These are phyloP conservation scores for Zaprionus bogoriensis DNA, from an alignment of 2,888 invertebrate genomes.

Conservation along the genomic window DNA sequence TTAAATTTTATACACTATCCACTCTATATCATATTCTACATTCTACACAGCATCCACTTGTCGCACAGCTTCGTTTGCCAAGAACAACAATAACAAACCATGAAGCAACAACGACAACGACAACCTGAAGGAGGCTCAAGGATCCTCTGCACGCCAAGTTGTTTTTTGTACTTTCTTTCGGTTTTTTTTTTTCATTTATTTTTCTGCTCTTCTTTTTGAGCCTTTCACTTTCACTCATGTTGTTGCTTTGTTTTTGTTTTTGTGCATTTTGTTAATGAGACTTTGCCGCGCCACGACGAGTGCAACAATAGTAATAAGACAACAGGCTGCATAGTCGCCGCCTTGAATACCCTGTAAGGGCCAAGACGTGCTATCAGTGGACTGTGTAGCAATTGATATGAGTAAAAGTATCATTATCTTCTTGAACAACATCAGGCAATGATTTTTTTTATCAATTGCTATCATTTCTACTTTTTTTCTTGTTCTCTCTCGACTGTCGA, in stretches of 20 bases:
- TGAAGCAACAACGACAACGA: slow-evolving; percentile 8
- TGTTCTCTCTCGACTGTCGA: too few relatives aligned
- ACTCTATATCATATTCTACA: too few relatives aligned
- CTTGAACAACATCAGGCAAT: too few relatives aligned
- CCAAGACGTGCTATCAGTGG: too few relatives aligned
- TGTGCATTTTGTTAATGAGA: slow-evolving; percentile 61
- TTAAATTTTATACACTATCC: too few relatives aligned
- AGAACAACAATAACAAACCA: neutral
- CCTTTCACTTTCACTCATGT: slow-evolving; percentile 33
- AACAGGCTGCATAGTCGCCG: neutral
- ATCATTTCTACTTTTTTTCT: too few relatives aligned
- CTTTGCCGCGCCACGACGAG: slow-evolving; percentile 31
- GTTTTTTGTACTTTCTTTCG: slow-evolving; percentile 6
- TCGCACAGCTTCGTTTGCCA: slow-evolving; percentile 37
- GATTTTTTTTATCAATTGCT: too few relatives aligned
- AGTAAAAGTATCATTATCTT: too few relatives aligned
- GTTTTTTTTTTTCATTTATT: slow-evolving; percentile 19
- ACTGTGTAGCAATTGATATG: too few relatives aligned
- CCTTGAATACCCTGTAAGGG: neutral
- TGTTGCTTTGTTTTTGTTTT: slow-evolving; percentile 16
- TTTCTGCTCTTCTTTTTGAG: slow-evolving; percentile 8
- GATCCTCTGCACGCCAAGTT: slow-evolving; percentile 42
- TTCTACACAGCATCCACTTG: too few relatives aligned
- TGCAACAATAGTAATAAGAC: slow-evolving; percentile 27
- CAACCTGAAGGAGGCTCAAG: slow-evolving; percentile 54